These are phyloP conservation scores for Selene dorsalis DNA, from an alignment of 2,797 vertebrate species.

Conservation along the genomic window DNA sequence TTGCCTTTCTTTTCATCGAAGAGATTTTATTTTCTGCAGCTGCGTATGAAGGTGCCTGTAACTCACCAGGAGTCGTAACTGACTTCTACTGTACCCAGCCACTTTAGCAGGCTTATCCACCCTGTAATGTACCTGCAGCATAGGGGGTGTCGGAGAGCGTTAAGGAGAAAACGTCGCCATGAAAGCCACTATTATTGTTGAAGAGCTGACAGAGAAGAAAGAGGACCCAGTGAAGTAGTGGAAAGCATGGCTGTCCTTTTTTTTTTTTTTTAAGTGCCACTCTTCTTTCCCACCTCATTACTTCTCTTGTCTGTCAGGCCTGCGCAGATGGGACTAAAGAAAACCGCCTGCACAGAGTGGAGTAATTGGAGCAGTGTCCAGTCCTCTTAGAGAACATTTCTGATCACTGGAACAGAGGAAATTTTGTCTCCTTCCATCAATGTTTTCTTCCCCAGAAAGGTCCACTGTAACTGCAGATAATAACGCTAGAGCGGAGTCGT, in stretches of 20 bases:
- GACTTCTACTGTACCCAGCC: conserved; percentile 53
- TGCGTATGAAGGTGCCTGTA: conserved; percentile 61
- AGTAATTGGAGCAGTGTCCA: conserved; percentile 10
- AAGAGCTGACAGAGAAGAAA: conserved; percentile 44
- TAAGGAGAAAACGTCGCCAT: conserved; percentile 52
- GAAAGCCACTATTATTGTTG: conserved; percentile 54
- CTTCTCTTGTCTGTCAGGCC: conserved; percentile 16
- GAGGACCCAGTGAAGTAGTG: conserved; percentile 33
- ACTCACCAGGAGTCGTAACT: conserved; percentile 64
- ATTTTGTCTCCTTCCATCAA: background rate
- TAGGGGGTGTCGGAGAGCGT: conserved; percentile 35
- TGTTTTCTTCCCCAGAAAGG: conserved; percentile 4
- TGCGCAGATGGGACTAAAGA: conserved; percentile 36
- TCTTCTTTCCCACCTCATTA: conserved; percentile 43
- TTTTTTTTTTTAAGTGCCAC: conserved; percentile 29
- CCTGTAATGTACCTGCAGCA: conserved; percentile 60
- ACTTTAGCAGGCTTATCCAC: conserved; percentile 73
- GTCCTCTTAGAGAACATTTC: conserved; percentile 4
- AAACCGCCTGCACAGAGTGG: conserved; percentile 21
- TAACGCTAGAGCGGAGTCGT: conserved; percentile 16
- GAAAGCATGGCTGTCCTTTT: conserved; percentile 47
- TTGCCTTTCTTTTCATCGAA: conserved; percentile 60
- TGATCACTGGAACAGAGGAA: conserved; percentile 26
- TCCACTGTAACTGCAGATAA: conserved; percentile 12
- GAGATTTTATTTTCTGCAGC: conserved; percentile 64